Evolutionary conservation across 2,113 vertebrate genomes (phyloP), one percentile per base, ranked within the genome.

Genomic region (Aepyceros melampus): DNA sequence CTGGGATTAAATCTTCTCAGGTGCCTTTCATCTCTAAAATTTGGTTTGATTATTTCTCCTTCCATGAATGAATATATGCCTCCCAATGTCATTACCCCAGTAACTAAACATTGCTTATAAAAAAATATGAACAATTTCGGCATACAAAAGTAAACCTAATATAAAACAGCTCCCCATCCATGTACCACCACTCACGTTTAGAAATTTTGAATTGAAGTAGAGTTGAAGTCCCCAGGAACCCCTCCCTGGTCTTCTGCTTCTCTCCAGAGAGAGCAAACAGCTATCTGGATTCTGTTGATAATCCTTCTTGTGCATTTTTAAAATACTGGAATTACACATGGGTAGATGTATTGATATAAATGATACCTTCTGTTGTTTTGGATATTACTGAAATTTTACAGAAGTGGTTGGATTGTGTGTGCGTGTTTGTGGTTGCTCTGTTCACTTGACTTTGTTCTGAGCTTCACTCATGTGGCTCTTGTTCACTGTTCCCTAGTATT

Each of bases 41-140:
- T 79, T 82, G 49, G 12, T 43, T 91, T 95, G 23, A 55, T 95
- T 95, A n/a, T 94, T 91, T 95, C 76, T 79, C 16, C 67, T 64
- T 21, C 23, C 47, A 27, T 94, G 85, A 88, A 78, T 95, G n/a
- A 87, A 67, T 43, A 15, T 56, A 7, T 79, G 11, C 78, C 21
- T 96, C 56, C 51, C 40, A 19, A 27, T 40, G 16, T 29, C 56
- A 85, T 81, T 94, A 97, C 81, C 93, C 67, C 21, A 89, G 64
- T 60, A 79, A 74, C 33, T 93, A 95, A 55, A 89, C 47, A 13
- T 89, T 97, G 47, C 36, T 85, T 97, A 86, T 74, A 53, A 51
- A 55, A 85, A 88, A 45, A 43, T n/a, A 64, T 31, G 25, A 86
- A 71, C 33, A 90, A 25, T 49, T 51, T 81, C 40, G n/a, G 67